Evolutionary conservation across 2,797 vertebrate genomes (phyloP).

Genomic region (Micromesistius poutassou): DNA sequence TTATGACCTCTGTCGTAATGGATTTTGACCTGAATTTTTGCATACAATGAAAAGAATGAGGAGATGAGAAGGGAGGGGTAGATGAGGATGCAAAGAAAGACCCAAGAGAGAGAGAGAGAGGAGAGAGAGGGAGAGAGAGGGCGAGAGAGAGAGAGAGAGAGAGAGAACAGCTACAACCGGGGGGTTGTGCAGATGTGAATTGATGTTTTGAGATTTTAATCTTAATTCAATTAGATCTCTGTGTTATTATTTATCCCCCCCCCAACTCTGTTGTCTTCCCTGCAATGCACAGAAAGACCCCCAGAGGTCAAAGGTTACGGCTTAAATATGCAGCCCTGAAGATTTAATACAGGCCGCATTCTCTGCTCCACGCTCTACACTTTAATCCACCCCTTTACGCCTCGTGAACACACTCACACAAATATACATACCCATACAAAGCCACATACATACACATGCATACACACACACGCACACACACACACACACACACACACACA

Average conservation of each 20-base stretch:
- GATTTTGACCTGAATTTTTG: background rate
- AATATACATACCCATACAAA: slow-evolving; percentile 2
- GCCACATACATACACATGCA: slow-evolving; percentile 15
- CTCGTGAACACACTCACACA: slow-evolving; percentile 16
- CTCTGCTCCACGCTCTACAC: slow-evolving; percentile 20
- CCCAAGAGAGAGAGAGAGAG: slow-evolving; percentile 7
- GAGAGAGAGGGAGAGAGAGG: background rate
- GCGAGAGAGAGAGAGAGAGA: background rate
- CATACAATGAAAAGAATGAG: background rate
- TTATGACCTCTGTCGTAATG: background rate
- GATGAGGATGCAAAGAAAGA: slow-evolving; percentile 13
- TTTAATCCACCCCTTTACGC: background rate
- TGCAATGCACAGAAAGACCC: too few relatives aligned
- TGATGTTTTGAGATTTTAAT: background rate
- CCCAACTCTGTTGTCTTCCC: slow-evolving; percentile 1
- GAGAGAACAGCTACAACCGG: background rate
- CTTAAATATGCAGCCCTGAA: slow-evolving; percentile 67
- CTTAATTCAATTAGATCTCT: background rate
- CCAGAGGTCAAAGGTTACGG: slow-evolving; percentile 60
- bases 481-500: slow-evolving; percentile 47
- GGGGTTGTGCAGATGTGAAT: background rate
- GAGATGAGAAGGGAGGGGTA: background rate
- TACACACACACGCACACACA: slow-evolving; percentile 49
- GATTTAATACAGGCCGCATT: slow-evolving; percentile 64
- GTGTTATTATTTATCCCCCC: background rate